Evolutionary conservation across 2,797 vertebrate genomes (phyloP), one percentile per base, ranked within the genome.

Genomic region (Spinus pinus): DNA sequence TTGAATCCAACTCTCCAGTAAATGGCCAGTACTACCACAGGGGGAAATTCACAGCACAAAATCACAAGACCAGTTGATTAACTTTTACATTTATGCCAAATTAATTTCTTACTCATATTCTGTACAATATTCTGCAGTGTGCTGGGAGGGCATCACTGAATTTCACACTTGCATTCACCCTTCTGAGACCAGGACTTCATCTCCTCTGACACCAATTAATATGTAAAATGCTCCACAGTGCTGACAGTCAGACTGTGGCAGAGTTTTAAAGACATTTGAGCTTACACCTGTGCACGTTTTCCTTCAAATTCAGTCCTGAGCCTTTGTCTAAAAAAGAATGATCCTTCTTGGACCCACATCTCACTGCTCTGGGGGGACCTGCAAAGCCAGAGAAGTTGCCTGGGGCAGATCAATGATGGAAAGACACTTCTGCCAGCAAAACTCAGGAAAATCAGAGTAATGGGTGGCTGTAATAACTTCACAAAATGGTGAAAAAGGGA

Each of bases 391-490:
- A 17, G 60, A 5, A 28, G 12, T 25, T 73, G 61, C 22, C 33
- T 54, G 35, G 41, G 20, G 16, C 28, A 24, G 2, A 66, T 62
- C 46, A 62, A 49, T 0, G 0, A 12, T 20, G 41, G 12, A 15
- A 46, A 35, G 4, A 56, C 60, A 33, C 17, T 79, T 78, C 53
- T 57, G 15, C 31, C 77, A 78, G 31, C 53, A 42, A 53, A 69
- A 3, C 24, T 60, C 58, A 47, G 46, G 21, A 79, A 12, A 2
- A 2, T 12, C 73, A 75, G 41, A 69, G 31, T 24, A 66, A 17
- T 5, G 7, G 10, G 27, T n/a, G 66, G 10, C 22, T 6, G 5
- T 9, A 50, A 7, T 0, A 47, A 65, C 8, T 13, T 53, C 71
- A 42, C 3, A 54, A 30, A 11, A 15, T 33, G 12, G 18, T 9